Evolutionary conservation across 2,888 invertebrate species (phyloP), one percentile per base, ranked within the genome.

Genomic region (Erynnis tages): DNA sequence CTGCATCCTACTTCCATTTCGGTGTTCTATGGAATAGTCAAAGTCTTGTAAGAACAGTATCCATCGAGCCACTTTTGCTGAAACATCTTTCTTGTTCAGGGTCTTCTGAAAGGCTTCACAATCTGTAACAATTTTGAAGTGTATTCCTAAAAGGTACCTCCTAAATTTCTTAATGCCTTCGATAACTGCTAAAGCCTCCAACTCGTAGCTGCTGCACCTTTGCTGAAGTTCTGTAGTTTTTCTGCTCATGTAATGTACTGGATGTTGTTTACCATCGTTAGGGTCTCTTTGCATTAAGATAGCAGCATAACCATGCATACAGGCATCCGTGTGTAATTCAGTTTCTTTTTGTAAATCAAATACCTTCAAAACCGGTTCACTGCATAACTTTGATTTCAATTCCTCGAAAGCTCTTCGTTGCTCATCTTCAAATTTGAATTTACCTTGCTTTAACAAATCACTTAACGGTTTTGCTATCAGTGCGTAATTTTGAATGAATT

Each of bases 161-260:
- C 29, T 29, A 29, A 29, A 29, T 11, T 29, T 62, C 16, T 62
- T 58, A 1, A 62, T 32, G n/a, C 54, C 59, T 44, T 53, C 54
- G 6, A 54, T 49, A 4, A 64, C 54, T 0, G 64, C 65, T 11
- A 62, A 16, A 1, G 55, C 47, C 32, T 65, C 63, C 6, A 60
- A 34, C 4, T 62, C 41, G 45, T 65, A 65, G 11, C 65, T 65
- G 4, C 40, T 23, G 32, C 55, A 63, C 3, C 57, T 57, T 16
- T 40, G 40, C 34, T 63, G 56, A 8, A 53, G 23, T 4, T 30
- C 34, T 2, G 54, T 55, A 1, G 60, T 62, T 23, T 59, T 59
- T 8, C 41, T 41, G 25, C 65, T 66, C 58, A 62, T 55, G 25
- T 59, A 63, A 4, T 59, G 21, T 1, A 58, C 52, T 0, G 59